phyloP scores from a whole-genome alignment of 2,888 invertebrate genomes.

The Papilio elwesi region DNA sequence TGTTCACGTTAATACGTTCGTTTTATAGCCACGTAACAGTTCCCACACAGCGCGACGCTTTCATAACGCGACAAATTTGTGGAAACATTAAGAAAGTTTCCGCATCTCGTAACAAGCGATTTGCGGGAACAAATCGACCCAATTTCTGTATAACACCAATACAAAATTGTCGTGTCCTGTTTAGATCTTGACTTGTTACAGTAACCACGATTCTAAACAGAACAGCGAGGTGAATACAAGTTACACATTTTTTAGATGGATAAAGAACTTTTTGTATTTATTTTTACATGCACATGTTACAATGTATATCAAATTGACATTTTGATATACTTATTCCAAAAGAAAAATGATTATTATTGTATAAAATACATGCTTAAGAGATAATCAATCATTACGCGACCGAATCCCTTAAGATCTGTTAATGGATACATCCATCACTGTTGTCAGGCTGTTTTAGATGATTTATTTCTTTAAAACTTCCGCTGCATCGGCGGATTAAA shows the following conservation, averaged over 20 bases:
- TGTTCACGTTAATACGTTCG: conserved; percentile 27
- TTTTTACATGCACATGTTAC: too few species aligned
- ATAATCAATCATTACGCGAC: conserved; percentile 3
- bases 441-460: conserved; percentile 16
- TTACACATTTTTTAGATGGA: too few species aligned
- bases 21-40: conserved; percentile 37
- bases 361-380: not conserved
- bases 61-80: conserved; percentile 37
- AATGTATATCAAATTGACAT: too few species aligned
- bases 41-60: conserved; percentile 32
- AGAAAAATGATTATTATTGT: not conserved
- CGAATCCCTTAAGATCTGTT: conserved; percentile 21
- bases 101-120: conserved; percentile 20
- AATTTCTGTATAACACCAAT: not conserved
- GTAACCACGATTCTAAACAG: too few species aligned
- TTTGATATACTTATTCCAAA: not conserved
- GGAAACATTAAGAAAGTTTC: conserved; percentile 32
- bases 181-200: not conserved
- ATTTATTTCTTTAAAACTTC: conserved; percentile 7
- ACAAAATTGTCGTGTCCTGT: not conserved
- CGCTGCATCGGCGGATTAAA: not conserved
- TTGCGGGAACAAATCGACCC: conserved; percentile 18
- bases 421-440: conserved; percentile 34
- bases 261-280: too few species aligned
- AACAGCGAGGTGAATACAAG: too few species aligned